Percentiles rank a stretch among this genome's conserved stretches.
phyloP scores from a whole-genome alignment of 2,113 vertebrate genomes.

The Microcebus jonahi region DNA sequence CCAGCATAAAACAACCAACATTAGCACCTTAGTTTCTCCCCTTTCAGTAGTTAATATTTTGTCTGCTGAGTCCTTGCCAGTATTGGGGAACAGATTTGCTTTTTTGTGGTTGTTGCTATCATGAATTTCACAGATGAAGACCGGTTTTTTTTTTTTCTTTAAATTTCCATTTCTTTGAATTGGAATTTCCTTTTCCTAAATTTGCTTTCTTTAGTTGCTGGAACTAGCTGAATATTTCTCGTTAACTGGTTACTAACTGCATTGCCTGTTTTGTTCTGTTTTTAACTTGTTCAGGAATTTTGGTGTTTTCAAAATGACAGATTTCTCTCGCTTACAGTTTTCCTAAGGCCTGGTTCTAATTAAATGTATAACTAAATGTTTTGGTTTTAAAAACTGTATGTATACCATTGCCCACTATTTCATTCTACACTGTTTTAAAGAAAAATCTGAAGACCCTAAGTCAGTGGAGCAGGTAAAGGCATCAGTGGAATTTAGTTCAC shows the following conservation, averaged over 20 bases:
- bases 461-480: not conserved
- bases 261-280: not conserved
- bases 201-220: not conserved
- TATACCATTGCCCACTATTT: not conserved
- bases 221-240: not conserved
- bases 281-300: not conserved
- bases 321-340: slow-evolving; percentile 18
- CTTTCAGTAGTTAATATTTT: not conserved
- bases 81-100: no score
- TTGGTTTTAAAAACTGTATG: not conserved
- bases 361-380: not conserved
- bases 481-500: not conserved
- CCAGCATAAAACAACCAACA: not conserved
- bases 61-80: not conserved
- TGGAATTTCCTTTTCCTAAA: no score
- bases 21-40: not conserved
- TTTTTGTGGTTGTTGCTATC: not conserved
- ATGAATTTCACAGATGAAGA: not conserved
- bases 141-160: not conserved
- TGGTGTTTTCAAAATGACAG: not conserved
- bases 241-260: not conserved
- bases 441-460: not conserved
- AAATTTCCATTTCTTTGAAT: not conserved
- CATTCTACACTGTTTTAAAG: not conserved
- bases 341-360: not conserved